Evolutionary conservation across 2,797 vertebrate species (phyloP), one percentile per base, ranked within the genome.

Genomic region (Kryptopterus vitreolus): DNA sequence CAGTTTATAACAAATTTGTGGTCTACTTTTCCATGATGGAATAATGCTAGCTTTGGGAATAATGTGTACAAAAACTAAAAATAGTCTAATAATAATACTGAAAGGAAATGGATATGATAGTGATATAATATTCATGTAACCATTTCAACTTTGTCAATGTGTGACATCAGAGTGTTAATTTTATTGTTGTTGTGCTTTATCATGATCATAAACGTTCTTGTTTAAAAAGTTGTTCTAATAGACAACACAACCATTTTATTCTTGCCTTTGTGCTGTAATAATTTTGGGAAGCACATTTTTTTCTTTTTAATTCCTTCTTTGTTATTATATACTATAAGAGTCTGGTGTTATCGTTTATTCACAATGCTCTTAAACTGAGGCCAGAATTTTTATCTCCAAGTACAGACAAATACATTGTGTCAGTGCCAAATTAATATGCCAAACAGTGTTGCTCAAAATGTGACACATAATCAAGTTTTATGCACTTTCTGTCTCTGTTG

Each of bases 1-100:
- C 38, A 43, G 38, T 43, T 10, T 10, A 7, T 43, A 10, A 7
- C 8, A 12, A 46, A 43, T 65, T 52, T 77, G 77, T 31, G 24
- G 70, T 53, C 29, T 53, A 59, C 33, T 69, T 82, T 87, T 87
- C 84, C 87, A 82, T 63, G 33, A 84, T 79, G 85, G 74, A 84
- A 84, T 81, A 31, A n/a, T 81, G 24, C 38, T 66, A 35, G 53
- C 29, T 71, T 76, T 3, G 58, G 65, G 43, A 80, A 70, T 59
- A 43, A 59, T 70, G 33, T 58, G 53, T 61, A 55, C 33, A 77
- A 26, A 50, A 38, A 52, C 57, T 81, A 80, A 76, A 78, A 75
- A 48, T 58, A 50, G 53, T 35, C 81, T 53, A 59, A 29, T 73
- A 59, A 50, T 50, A 78, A 55, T 48, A 73, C 65, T 63, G 66